Evolutionary conservation across 2,113 vertebrate genomes (phyloP).

Genomic region (Pan troglodytes): NHGRI_mPanTro3-v2.1_pri NC_072421.2:93278001-93278500

Average conservation of each 20-base stretch:
- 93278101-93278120: not conserved
- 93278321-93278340: not conserved
- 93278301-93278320: not conserved
- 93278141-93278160: not conserved
- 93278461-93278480: not conserved
- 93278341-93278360: not conserved
- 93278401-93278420: not conserved
- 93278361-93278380: not conserved
- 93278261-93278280: not conserved
- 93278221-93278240: not conserved
- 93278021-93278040: not conserved
- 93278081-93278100: not conserved
- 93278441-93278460: not conserved
- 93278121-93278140: not conserved
- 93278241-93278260: not conserved
- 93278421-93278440: not conserved
- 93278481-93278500: not conserved
- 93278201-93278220: not conserved
- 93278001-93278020: not conserved
- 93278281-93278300: not conserved
- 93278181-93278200: not conserved
- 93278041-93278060: not conserved
- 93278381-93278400: not conserved
- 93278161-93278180: not conserved
- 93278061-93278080: not conserved